Evolutionary conservation across 2,113 vertebrate genomes (phyloP), one percentile per base, ranked within the genome.

Genomic region (Mirounga angustirostris): DNA sequence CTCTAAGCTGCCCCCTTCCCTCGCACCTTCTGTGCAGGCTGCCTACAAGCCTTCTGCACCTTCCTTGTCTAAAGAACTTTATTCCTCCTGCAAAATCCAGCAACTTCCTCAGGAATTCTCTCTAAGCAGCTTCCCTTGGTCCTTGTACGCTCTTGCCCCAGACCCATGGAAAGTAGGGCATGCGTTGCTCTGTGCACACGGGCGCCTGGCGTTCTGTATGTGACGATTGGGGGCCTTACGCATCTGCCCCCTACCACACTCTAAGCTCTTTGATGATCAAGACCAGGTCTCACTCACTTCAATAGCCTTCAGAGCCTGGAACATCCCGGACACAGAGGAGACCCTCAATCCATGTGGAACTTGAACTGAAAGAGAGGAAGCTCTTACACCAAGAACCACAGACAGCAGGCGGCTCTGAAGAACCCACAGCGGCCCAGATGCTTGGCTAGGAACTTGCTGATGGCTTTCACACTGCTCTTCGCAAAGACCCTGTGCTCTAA

Each of bases 121-220:
- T 28, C 61, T n/a, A 73, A 30, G 61, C 8, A 43, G 54, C 81
- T 22, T 54, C 43, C 65, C 61, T n/a, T 43, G 59, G 10, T 21
- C 33, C 15, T 58, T 0, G 4, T 9, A 8, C 7, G 6, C 13
- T 26, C 71, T 76, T 1, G 0, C 26, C 40, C 16, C 40, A 89
- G 46, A 36, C 9, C 61, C 54, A 56, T 13, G 10, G 71, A 67
- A 43, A 69, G 28, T 0, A 21, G 43, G 56, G 4, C 22, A 16
- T 0, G 0, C 10, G 12, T 18, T 13, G 11, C 22, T 78, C 30
- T 52, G 43, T 11, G 15, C 65, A 4, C 52, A 19, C 12, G 0
- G 0, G 24, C 26, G 50, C 56, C 71, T 74, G 58, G 26, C 4
- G 0, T 24, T n/a, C 61, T 56, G 33, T 1, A 40, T 9, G 3